Evolutionary conservation across 2,888 invertebrate species (phyloP), one percentile per base, ranked within the genome.

Genomic region (Xanthorhoe spadicearia): DNA sequence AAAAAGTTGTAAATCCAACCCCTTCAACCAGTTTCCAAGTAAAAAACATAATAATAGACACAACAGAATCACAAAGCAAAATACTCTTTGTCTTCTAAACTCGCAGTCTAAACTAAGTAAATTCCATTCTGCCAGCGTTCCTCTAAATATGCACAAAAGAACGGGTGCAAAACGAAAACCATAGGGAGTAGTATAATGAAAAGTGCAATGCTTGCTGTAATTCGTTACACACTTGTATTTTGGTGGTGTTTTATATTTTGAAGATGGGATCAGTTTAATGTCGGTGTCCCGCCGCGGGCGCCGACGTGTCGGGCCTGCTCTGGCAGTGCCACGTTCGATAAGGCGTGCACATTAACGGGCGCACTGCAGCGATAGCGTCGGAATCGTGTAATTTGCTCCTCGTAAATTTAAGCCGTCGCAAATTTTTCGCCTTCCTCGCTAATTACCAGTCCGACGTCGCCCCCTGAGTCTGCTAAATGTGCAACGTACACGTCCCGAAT

Each of bases 391-490:
- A 92, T 93, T 93, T 93, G 90, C 92, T 88, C 92, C 90, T 92
- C 92, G 92, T 92, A 92, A 92, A 92, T 93, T 92, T 88, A 87
- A 90, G 86, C 89, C 83, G 89, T 92, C 90, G 91, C 92, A 92
- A 92, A 91, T 92, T 93, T 93, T 93, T 93, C 91, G 91, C 88
- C 85, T 90, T 88, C 87, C 87, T 83, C 83, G 87, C 92, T 93
- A 92, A 93, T 93, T 93, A 92, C 90, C 87, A 92, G 89, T 89
- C 89, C 84, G 83, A 83, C 83, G 84, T 83, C 89, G 90, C 89
- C 90, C 90, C 86, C 83, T 76, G 90, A 89, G 90, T 88, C 89
- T 88, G 86, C 86, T 90, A 88, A 92, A 90, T 91, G 89, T 88
- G 87, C 87, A 82, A 84, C 84, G 90, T 84, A 83, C 91, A 90